phyloP scores from a whole-genome alignment of 2,888 invertebrate genomes.

The Stictocephala bisonia region DNA sequence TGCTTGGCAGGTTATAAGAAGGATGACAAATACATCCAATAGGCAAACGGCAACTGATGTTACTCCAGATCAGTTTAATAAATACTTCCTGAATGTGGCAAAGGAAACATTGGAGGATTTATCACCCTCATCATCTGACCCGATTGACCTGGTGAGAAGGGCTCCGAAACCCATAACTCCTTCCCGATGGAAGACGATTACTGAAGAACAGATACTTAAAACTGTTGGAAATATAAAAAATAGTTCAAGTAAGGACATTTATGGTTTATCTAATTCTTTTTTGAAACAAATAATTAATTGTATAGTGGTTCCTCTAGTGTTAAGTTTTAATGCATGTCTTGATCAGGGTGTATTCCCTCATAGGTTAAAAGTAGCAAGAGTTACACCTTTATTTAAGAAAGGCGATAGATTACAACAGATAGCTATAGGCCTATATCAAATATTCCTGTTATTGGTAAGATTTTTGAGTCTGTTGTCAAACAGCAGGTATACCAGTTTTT shows the following conservation, averaged over 20 bases:
- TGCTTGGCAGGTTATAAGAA: slow-evolving; percentile 1
- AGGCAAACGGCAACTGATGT: not conserved
- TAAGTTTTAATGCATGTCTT: not conserved
- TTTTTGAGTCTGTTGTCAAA: not conserved
- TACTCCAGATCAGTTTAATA: not conserved
- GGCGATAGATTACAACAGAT: not conserved
- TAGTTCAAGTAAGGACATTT: not conserved
- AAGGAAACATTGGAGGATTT: not conserved
- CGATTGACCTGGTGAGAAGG: not conserved
- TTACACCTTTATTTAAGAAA: not conserved
- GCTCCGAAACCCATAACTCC: not conserved
- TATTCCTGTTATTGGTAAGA: not conserved
- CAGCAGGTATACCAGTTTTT: not conserved
- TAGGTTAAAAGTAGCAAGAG: not conserved
- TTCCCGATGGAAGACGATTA: not conserved
- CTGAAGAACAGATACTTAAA: no score
- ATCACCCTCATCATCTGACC: not conserved
- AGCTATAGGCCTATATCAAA: slow-evolving; percentile 8
- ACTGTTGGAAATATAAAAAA: not conserved
- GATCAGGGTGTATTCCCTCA: not conserved
- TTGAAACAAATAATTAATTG: not conserved
- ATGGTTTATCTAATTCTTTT: not conserved
- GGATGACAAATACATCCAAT: not conserved
- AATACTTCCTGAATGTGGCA: not conserved
- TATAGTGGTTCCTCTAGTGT: not conserved